phyloP scores from a whole-genome alignment of 2,888 invertebrate species.

The Mythimna vitellina region DNA sequence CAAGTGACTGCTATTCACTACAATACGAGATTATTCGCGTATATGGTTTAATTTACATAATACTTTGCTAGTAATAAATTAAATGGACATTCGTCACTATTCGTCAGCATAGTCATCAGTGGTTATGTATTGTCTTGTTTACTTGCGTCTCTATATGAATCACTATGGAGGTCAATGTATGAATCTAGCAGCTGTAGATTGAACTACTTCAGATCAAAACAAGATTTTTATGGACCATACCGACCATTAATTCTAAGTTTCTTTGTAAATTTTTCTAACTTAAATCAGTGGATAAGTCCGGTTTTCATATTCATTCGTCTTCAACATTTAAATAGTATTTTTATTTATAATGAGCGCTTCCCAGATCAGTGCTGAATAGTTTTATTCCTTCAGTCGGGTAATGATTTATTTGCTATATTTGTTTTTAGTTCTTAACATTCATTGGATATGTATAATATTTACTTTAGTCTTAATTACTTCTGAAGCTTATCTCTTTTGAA shows the following conservation, averaged over 20 bases:
- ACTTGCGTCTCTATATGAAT: not conserved
- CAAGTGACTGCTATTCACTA: conserved; percentile 29
- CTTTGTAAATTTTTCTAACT: too few relatives aligned
- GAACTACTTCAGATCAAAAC: too few relatives aligned
- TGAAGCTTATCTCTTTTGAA: conserved; percentile 24
- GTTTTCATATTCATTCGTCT: too few relatives aligned
- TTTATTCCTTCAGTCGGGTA: not conserved
- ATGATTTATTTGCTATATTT: not conserved
- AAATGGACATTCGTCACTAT: conserved; percentile 15
- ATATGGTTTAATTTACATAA: conserved; percentile 52
- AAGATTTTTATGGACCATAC: too few relatives aligned
- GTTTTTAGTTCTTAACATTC: not conserved
- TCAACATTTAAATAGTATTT: too few relatives aligned
- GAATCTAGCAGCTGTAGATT: too few relatives aligned
- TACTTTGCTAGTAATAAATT: conserved; percentile 36
- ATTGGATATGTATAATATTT: not conserved
- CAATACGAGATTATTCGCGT: conserved; percentile 27
- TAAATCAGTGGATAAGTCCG: too few relatives aligned
- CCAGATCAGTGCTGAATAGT: too few relatives aligned
- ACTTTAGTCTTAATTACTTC: not conserved
- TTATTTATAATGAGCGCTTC: too few relatives aligned
- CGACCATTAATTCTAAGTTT: too few relatives aligned
- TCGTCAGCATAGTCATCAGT: conserved; percentile 5
- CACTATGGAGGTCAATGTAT: too few relatives aligned
- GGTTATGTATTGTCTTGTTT: not conserved